phyloP scores from a whole-genome alignment of 2,888 invertebrate species.

The Philereme vetulata region DNA sequence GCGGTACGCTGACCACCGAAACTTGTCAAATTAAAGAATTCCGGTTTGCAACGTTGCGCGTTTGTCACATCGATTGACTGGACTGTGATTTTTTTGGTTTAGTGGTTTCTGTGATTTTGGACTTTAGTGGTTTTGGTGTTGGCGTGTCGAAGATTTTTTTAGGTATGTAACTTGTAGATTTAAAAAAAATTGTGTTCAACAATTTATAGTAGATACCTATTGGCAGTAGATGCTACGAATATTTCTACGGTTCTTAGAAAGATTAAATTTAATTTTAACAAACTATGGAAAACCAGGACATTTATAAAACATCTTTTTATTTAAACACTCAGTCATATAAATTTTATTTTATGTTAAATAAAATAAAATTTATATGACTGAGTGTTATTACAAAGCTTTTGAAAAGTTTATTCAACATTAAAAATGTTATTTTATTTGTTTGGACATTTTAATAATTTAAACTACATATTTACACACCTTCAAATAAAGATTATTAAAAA shows the following conservation, averaged over 20 bases:
- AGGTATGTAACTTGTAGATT: slow-evolving; percentile 41
- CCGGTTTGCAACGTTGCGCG: slow-evolving; percentile 59
- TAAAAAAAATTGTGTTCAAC: background rate
- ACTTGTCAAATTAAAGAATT: slow-evolving; percentile 79
- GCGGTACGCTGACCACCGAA: slow-evolving; percentile 76
- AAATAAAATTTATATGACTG: too few relatives aligned
- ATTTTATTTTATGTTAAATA: too few relatives aligned
- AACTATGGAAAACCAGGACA: background rate
- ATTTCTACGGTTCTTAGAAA: background rate
- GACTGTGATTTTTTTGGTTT: slow-evolving; percentile 68
- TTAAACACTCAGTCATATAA: too few relatives aligned
- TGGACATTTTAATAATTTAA: too few relatives aligned
- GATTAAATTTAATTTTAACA: background rate
- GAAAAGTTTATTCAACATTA: too few relatives aligned
- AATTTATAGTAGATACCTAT: background rate
- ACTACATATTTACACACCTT: too few relatives aligned
- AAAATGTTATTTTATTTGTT: too few relatives aligned
- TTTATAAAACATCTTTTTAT: background rate
- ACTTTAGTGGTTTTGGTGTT: slow-evolving; percentile 43
- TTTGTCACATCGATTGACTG: slow-evolving; percentile 49
- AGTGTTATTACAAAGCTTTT: too few relatives aligned
- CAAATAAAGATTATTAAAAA: slow-evolving; percentile 2
- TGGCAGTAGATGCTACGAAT: slow-evolving; percentile 2
- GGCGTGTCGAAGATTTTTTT: slow-evolving; percentile 39
- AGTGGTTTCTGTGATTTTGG: slow-evolving; percentile 54